Evolutionary conservation across 2,797 vertebrate species (phyloP), one percentile per base, ranked within the genome.

Genomic region (Jordanella pulchra): DNA sequence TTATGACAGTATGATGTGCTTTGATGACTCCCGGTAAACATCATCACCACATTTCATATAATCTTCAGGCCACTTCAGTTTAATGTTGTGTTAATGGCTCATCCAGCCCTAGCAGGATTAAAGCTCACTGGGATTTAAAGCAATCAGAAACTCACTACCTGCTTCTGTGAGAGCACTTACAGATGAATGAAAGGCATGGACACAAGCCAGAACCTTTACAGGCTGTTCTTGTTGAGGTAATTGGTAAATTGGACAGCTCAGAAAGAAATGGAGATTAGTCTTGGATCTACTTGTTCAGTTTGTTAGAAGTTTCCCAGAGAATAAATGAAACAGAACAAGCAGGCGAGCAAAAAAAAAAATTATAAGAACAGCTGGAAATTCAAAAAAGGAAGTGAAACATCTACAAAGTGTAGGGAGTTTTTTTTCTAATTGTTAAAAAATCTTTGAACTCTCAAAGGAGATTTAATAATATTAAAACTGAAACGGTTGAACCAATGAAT

Each of bases 211-310:
- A 69, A 67, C 35, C 70, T 69, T 35, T 53, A 51, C 68, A 35
- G 63, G 35, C 60, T 32, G 61, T 84, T 80, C 69, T 35, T n/a
- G 28, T 50, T 12, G 28, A 15, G 69, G 53, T 77, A 82, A 84
- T 75, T 78, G 79, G 50, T 74, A 42, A 82, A 75, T 61, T 84
- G 45, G 66, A 71, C 72, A 53, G 27, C 0, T 1, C 56, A 63
- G 51, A 64, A 65, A 51, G 32, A 54, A 68, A 54, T 35, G 6
- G 5, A 80, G 65, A 72, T 67, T 67, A 77, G 25, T 75, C 73
- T 3, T n/a, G 27, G 47, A 65, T 73, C 48, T 15, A 67, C 58
- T 76, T 72, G 45, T 71, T 68, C 27, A 10, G 54, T 35, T 32
- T 32, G n/a, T 71, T 69, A 81, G 75, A 30, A 21, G 58, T 0